Percentiles rank a stretch among this genome's conserved stretches.
Evolutionary conservation across 37 sponge, comb jelly and placozoan species (phyloP).

Genomic region (Crambe crambe): DNA sequence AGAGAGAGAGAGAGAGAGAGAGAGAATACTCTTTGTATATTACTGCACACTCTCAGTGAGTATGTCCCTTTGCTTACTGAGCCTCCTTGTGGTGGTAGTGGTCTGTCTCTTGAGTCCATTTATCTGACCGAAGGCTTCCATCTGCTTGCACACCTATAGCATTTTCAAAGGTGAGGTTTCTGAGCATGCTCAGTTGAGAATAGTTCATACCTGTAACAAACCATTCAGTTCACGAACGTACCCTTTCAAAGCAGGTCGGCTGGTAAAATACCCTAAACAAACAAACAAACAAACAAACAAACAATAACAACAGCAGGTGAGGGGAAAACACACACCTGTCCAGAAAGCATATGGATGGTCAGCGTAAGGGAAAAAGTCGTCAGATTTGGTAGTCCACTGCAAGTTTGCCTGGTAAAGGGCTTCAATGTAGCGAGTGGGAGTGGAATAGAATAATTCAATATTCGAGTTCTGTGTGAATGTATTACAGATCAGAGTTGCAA

Average conservation of each 20-base stretch:
- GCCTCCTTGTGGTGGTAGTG: neutral
- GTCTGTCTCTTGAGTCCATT: neutral
- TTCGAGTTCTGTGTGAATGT: neutral
- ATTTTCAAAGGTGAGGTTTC: neutral
- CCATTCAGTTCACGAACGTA: conserved; percentile 77
- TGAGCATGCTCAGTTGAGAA: conserved; percentile 72
- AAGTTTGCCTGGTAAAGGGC: conserved; percentile 53
- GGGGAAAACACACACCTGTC: conserved; percentile 50
- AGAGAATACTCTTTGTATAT: neutral
- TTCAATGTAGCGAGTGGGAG: conserved; percentile 84
- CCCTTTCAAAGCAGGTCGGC: conserved; percentile 90
- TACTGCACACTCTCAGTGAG: neutral
- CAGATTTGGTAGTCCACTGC: conserved; percentile 79
- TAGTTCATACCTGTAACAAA: conserved; percentile 85
- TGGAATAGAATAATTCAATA: conserved; percentile 90
- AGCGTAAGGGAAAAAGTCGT: conserved; percentile 97
- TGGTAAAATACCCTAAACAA: conserved; percentile 96
- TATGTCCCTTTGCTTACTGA: neutral
- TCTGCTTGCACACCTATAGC: neutral
- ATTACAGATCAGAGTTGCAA: neutral
- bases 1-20: conserved; percentile 17
- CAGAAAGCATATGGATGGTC: conserved; percentile 79
- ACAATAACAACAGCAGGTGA: neutral
- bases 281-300: too few species aligned
- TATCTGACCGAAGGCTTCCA: neutral